These are phyloP conservation scores for Dryobotodes eremita DNA, from an alignment of 2,888 invertebrate species.

Conservation along the genomic window DNA sequence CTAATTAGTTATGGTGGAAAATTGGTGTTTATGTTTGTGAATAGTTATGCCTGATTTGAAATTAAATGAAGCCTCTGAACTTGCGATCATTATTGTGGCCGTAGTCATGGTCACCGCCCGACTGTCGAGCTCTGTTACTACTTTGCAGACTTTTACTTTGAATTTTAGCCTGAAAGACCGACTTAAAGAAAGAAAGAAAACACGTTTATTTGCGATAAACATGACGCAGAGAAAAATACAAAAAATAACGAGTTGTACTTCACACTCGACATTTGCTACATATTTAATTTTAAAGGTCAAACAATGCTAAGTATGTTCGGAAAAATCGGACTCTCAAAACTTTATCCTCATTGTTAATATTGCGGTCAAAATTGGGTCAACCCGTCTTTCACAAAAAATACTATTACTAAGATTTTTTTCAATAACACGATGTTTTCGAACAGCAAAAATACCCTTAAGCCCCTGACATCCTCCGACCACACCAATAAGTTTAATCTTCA, in stretches of 20 bases:
- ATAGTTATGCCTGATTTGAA: conserved; percentile 19
- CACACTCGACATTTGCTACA: not conserved
- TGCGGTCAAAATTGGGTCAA: conserved; percentile 18
- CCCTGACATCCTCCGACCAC: conserved; percentile 30
- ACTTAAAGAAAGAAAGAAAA: not conserved
- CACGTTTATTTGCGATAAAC: too few species aligned
- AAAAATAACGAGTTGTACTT: not conserved
- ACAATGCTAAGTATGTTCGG: not conserved
- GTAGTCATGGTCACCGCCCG: conserved; percentile 20
- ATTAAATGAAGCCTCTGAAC: conserved; percentile 11
- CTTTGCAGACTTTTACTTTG: not conserved
- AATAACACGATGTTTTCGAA: conserved; percentile 31
- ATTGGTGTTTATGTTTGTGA: conserved; percentile 26
- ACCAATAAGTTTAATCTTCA: conserved; percentile 51
- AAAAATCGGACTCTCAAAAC: not conserved
- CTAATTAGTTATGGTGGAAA: conserved; percentile 42
- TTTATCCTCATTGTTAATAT: not conserved
- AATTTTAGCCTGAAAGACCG: not conserved
- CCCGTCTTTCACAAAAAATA: conserved; percentile 4
- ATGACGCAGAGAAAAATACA: too few species aligned
- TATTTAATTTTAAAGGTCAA: not conserved
- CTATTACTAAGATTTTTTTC: not conserved
- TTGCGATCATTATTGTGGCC: conserved; percentile 19
- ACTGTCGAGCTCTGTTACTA: not conserved
- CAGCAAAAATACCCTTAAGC: conserved; percentile 5